Evolutionary conservation across 2,888 invertebrate species (phyloP), one percentile per base, ranked within the genome.

Genomic region (Macrophya alboannulata): DNA sequence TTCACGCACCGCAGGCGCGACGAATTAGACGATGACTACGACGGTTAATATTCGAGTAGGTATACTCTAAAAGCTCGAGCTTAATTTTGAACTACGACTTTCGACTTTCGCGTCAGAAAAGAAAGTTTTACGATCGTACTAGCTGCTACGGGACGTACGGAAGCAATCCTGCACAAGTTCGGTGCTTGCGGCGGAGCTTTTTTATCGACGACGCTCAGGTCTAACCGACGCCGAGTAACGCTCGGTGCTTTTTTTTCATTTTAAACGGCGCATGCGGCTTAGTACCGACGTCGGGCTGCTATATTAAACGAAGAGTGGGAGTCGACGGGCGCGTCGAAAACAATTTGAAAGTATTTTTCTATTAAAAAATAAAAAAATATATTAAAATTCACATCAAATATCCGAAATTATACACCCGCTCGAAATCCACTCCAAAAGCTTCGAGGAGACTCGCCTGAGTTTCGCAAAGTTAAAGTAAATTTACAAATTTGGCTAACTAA

Each of bases 181-280:
- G 51, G 31, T 43, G 55, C 62, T 71, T 59, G 59, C 88, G 87
- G 84, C 90, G 89, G 88, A 92, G 91, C 92, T 92, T 92, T 92
- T 92, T 92, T 91, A 92, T 92, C 91, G 91, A 91, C 90, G 87
- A 86, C 72, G 86, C 65, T 48, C 43, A 40, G 77, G 72, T 82
- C 65, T 40, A 77, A 86, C 77, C 40, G 76, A 84, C 77, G 81
- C 84, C 84, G 89, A 68, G 45, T 65, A 85, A 55, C 48, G 31
- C 82, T 37, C 83, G 17, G 86, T 84, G 86, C 88, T 88, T 89
- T 88, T 83, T 31, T 31, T 31, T 31, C 3, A 31, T 92, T 90
- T 89, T 81, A 21, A 25, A 90, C 90, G 87, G 92, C 92, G 92
- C 92, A 92, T 92, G 92, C 92, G 92, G 91, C 45, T 12, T 77